Evolutionary conservation across 1,140 invertebrate species (phyloP).

Genomic region (Drosophila kurseongensis): DNA sequence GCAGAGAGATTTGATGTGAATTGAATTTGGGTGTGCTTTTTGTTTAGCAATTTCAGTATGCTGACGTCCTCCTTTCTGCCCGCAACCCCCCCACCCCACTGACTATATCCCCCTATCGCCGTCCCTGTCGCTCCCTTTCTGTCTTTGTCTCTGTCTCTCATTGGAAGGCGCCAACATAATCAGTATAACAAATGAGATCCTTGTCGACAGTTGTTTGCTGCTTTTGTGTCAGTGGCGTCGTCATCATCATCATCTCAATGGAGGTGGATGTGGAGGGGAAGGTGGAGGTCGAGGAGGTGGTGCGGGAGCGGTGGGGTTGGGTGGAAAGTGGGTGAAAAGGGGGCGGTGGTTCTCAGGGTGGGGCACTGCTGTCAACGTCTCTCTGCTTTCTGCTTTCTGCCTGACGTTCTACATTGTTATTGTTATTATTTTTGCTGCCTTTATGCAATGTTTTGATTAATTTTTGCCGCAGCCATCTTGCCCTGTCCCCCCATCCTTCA

Average conservation of each 20-base stretch:
- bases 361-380: constrained; percentile 64
- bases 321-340: too few relatives aligned
- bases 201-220: constrained; percentile 82
- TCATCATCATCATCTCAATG: constrained; percentile 58
- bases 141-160: constrained; percentile 34
- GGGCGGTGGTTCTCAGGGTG: not conserved
- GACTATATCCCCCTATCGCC: not conserved
- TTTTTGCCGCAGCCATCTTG: constrained; percentile 72
- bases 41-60: constrained; percentile 24
- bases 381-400: constrained; percentile 75
- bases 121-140: constrained; percentile 3
- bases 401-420: constrained; percentile 81
- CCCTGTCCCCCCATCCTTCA: not conserved
- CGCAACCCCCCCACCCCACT: not conserved
- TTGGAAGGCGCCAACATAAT: constrained; percentile 81
- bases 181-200: constrained; percentile 82
- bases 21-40: constrained; percentile 3
- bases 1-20: not conserved
- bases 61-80: not conserved
- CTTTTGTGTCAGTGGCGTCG: constrained; percentile 82
- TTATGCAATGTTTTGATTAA: constrained; percentile 83
- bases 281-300: too few relatives aligned
- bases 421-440: constrained; percentile 82
- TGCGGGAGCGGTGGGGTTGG: not conserved
- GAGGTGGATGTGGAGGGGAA: not conserved